Evolutionary conservation across 2,797 vertebrate genomes (phyloP).

Genomic region (Acanthopagrus latus): DNA sequence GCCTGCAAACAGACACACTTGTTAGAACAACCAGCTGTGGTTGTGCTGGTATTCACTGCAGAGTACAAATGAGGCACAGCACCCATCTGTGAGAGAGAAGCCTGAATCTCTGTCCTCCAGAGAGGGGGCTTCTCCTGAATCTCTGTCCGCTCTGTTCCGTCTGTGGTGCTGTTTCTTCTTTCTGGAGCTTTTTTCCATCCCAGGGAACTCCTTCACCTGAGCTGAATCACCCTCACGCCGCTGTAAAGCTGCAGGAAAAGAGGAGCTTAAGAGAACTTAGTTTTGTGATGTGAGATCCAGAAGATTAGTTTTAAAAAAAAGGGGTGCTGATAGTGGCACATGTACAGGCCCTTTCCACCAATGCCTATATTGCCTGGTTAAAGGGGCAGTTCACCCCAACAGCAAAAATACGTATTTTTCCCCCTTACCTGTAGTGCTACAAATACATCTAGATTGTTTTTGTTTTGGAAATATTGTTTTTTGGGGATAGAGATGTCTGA

Average conservation of each 20-base stretch:
- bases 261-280: not conserved
- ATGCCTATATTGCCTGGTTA: not conserved
- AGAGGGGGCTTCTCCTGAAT: conserved; percentile 78
- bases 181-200: conserved; percentile 35
- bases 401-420: no score
- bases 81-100: conserved; percentile 81
- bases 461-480: no score
- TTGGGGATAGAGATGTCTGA: no score
- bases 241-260: conserved; percentile 33
- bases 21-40: not conserved
- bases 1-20: conserved; percentile 54
- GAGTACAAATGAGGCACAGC: conserved; percentile 1
- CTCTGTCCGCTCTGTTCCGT: conserved; percentile 67
- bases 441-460: no score
- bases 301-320: not conserved
- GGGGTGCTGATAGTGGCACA: not conserved
- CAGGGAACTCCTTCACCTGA: conserved; percentile 40
- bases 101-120: conserved; percentile 78
- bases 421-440: no score
- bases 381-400: not conserved
- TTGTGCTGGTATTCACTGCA: not conserved
- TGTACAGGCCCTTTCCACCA: not conserved
- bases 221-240: conserved; percentile 29
- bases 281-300: not conserved
- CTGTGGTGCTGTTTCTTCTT: conserved; percentile 57